Evolutionary conservation across 1,140 invertebrate species (phyloP).

Genomic region (Zaprionus kolodkinae): DNA sequence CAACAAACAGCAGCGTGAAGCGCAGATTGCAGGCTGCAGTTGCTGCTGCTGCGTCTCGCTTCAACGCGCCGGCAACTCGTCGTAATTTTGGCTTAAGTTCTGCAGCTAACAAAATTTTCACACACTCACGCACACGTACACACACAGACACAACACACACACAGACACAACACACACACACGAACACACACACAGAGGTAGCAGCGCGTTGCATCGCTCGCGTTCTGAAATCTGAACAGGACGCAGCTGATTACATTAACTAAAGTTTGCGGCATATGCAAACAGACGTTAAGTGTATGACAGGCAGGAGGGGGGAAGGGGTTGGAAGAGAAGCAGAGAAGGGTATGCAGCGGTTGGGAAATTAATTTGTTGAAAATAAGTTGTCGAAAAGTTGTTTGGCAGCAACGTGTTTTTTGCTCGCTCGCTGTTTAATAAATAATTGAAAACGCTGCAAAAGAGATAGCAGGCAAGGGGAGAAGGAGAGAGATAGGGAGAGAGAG

Average conservation of each 20-base stretch:
- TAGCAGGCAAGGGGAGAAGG: neutral
- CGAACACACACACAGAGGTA: neutral
- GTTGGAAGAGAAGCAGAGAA: neutral
- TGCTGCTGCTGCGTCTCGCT: slow-evolving; percentile 32
- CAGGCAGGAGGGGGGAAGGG: neutral
- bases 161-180: slow-evolving; percentile 44
- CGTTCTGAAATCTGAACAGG: slow-evolving; percentile 27
- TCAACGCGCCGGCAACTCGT: slow-evolving; percentile 56
- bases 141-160: slow-evolving; percentile 34
- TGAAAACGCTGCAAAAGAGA: slow-evolving; percentile 17
- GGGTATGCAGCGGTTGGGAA: slow-evolving; percentile 52
- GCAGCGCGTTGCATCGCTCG: slow-evolving; percentile 9
- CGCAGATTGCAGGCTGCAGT: slow-evolving; percentile 22
- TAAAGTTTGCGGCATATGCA: slow-evolving; percentile 73
- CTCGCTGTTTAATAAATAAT: slow-evolving; percentile 68
- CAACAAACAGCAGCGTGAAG: slow-evolving; percentile 4
- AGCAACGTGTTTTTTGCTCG: slow-evolving; percentile 29
- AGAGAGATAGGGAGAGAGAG: neutral
- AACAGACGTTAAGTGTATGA: slow-evolving; percentile 35
- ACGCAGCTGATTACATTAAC: slow-evolving; percentile 83
- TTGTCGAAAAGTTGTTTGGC: slow-evolving; percentile 69
- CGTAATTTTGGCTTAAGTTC: slow-evolving; percentile 66
- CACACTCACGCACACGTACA: slow-evolving; percentile 33
- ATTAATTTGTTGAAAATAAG: slow-evolving; percentile 84
- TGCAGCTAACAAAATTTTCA: slow-evolving; percentile 76